A percentile compares a stretch with the other conserved stretches of the same genome.
Conservation (phyloP, 2,113 vertebrate genomes). For the Acanthochromis polyacanthus region DNA sequence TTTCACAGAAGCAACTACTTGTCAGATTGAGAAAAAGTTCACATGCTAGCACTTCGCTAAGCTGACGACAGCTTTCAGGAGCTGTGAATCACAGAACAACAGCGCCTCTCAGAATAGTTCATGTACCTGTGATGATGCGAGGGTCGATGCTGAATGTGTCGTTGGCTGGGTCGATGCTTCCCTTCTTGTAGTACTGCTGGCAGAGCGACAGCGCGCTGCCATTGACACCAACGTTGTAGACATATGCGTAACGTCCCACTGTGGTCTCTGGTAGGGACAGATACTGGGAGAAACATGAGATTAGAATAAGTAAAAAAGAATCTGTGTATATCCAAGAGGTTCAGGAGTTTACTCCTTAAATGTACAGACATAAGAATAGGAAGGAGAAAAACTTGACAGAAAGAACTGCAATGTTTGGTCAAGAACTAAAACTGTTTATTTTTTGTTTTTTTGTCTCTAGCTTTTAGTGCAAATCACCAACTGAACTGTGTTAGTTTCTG, state of each 20-base stretch:
- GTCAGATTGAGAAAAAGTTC: not conserved
- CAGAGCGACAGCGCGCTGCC: constrained; percentile 89
- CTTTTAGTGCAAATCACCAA: too few relatives aligned
- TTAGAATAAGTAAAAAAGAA: not conserved
- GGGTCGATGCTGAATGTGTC: constrained; percentile 96
- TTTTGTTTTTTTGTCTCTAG: too few relatives aligned
- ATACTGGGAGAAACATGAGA: constrained; percentile 81
- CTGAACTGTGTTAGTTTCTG: too few relatives aligned
- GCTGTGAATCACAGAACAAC: not conserved
- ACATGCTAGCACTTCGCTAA: not conserved
- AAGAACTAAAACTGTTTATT: too few relatives aligned
- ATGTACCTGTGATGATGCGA: constrained; percentile 85
- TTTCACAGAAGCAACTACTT: constrained; percentile 11
- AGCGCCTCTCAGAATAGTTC: not conserved
- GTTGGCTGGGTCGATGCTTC: constrained; percentile 92
- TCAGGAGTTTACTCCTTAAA: too few relatives aligned
- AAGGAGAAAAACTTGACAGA: too few relatives aligned
- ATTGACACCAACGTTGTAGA: constrained; percentile 80
- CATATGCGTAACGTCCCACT: constrained; percentile 92
- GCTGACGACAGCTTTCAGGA: not conserved
- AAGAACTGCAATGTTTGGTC: too few relatives aligned
- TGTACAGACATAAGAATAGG: too few relatives aligned
- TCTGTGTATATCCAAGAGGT: not conserved
- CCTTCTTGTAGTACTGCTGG: constrained; percentile 91
- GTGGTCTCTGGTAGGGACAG: constrained; percentile 87